phyloP scores from a whole-genome alignment of 2,113 vertebrate genomes.

The Eonycteris spelaea region DNA sequence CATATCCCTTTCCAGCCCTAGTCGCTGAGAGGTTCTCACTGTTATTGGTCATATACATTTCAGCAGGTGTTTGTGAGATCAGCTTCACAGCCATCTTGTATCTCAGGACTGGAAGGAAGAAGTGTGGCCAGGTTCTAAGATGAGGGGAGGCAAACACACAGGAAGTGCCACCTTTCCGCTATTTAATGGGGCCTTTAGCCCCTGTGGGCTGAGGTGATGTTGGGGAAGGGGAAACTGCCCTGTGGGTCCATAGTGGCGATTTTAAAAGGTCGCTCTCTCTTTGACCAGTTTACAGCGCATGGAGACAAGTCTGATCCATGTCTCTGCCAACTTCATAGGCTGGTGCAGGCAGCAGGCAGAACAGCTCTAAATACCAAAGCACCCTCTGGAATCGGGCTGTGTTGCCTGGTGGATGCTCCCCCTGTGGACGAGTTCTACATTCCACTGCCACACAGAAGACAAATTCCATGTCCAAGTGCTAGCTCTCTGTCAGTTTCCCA shows the following conservation, averaged over 20 bases:
- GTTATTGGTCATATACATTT: neutral
- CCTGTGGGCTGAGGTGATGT: fast-evolving
- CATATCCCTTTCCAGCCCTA: neutral
- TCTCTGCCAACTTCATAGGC: neutral
- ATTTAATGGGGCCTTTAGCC: no score
- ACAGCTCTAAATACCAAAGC: neutral
- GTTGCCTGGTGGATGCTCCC: fast-evolving
- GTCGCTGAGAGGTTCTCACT: neutral
- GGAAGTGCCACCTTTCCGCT: neutral
- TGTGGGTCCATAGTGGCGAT: neutral
- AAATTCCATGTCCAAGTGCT: neutral
- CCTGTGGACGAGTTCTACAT: neutral
- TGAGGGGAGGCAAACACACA: neutral
- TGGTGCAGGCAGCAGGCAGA: neutral
- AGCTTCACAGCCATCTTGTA: neutral
- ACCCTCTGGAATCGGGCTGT: neutral
- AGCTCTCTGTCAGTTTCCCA: neutral
- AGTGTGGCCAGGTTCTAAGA: neutral
- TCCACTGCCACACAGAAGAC: neutral
- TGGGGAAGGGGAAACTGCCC: neutral
- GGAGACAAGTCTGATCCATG: neutral
- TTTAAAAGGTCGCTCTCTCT: neutral
- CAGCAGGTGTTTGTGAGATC: neutral
- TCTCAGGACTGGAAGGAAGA: neutral
- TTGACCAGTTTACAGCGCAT: neutral